phyloP scores from a whole-genome alignment of 2,797 vertebrate genomes.

The Pseudocheirus occidentalis region DNA sequence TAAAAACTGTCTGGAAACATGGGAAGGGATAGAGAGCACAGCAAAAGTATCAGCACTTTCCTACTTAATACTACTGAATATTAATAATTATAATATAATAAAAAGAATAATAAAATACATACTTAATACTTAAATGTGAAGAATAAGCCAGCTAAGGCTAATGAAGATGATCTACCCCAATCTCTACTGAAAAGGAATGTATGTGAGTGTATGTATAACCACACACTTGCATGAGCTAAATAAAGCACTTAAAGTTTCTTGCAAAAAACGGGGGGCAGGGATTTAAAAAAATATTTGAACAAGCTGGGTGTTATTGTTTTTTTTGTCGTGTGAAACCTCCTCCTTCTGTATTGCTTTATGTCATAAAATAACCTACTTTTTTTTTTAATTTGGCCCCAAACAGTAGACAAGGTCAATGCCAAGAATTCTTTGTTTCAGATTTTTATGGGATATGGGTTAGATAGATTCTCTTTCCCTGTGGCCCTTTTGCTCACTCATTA shows the following conservation, averaged over 20 bases:
- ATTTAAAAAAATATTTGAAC: constrained; percentile 18
- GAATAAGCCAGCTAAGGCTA: constrained; percentile 9
- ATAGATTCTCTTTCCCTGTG: not conserved
- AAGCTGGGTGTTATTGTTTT: not conserved
- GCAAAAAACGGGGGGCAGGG: not conserved
- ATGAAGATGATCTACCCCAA: constrained; percentile 14
- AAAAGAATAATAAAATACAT: too few relatives aligned
- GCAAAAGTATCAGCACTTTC: constrained; percentile 1
- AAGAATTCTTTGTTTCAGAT: not conserved
- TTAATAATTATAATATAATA: too few relatives aligned
- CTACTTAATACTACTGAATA: too few relatives aligned
- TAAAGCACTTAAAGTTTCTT: not conserved
- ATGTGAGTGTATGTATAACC: not conserved
- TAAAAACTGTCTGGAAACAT: constrained; percentile 54
- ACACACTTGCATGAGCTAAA: not conserved
- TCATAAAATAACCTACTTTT: not conserved
- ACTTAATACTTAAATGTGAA: constrained; percentile 21
- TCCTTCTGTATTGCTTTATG: not conserved
- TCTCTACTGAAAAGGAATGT: not conserved
- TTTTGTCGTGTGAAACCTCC: constrained; percentile 34
- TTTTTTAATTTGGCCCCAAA: not conserved
- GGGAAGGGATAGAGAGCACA: not conserved
- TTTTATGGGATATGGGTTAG: constrained; percentile 9
- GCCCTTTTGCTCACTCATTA: not conserved
- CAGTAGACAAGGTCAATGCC: not conserved